Base-by-base conservation (phyloP, 2,797 vertebrate species). In the Antrozous pallidus region DNA sequence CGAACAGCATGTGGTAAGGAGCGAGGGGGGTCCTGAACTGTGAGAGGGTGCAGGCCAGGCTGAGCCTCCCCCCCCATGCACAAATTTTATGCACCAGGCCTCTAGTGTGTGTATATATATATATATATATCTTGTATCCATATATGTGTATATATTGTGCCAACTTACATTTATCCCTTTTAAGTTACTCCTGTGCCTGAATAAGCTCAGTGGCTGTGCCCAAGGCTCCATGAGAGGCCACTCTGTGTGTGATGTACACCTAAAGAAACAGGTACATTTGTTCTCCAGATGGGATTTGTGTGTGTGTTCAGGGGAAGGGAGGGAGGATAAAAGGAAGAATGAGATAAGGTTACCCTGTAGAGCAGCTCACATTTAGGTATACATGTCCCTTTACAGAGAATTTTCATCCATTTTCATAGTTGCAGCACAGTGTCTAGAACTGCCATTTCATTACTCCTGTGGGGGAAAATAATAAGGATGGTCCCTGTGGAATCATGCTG, bases 401-500 rank as follows among this genome's bases (percentile, higher is more conserved):
- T 36, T 54, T 54, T 69, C 61, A 31, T 13, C 36, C 47, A 33
- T 45, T 51, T 45, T 13, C 58, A 36, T 40, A 9, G 17, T 9
- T 3, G 16, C 6, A 63, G 51, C 74, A 9, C 31, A 4, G 2
- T 54, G 16, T 58, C 47, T 67, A 9, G 28, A 78, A 7, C 65
- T 28, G 31, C 56, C 31, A 0, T 56, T 49, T 83, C 17, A 71
- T 95, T 90, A 91, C 75, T 97, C 79, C 88, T 16, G 10, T 13
- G 36, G 78, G 74, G 73, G 73, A 67, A 91, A 91, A 86, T 80
- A 93, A 88, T 84, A 90, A 80, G 93, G 89, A 6, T 14, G 65
- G 56, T 83, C 70, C 33, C 56, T 51, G 70, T 75, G 33, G 58
- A n/a, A 80, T 84, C 96, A 49, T 9, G 33, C 80, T 81, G 61